phyloP scores from a whole-genome alignment of 2,797 vertebrate species.

The Lindbergichthys nudifrons region DNA sequence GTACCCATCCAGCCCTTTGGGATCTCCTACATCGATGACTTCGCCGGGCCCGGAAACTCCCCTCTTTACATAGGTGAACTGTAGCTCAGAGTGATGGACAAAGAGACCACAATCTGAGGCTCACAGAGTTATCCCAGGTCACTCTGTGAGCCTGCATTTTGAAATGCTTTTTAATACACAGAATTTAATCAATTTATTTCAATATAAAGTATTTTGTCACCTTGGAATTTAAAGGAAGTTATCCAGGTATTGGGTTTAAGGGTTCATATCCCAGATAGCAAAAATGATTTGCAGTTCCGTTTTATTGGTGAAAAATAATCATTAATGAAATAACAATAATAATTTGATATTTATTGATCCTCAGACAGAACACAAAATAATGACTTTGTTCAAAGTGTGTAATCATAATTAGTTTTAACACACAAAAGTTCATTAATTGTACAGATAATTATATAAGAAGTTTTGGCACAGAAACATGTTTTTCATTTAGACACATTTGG shows the following conservation, averaged over 20 bases:
- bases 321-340: too few relatives aligned
- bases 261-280: background rate
- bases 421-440: background rate
- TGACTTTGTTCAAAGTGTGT: background rate
- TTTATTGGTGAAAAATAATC: background rate
- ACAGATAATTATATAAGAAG: background rate
- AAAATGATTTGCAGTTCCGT: background rate
- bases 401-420: background rate
- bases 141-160: background rate
- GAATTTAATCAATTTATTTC: background rate
- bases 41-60: constrained; percentile 90
- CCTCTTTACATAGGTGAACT: constrained; percentile 92
- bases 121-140: background rate
- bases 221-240: background rate
- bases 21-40: constrained; percentile 96
- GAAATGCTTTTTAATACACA: background rate
- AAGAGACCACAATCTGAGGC: background rate
- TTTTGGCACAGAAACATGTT: background rate
- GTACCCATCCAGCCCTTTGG: constrained; percentile 98
- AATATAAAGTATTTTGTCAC: background rate
- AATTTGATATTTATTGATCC: too few relatives aligned
- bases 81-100: constrained; percentile 7
- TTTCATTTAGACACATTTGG: background rate
- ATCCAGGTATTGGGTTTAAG: background rate
- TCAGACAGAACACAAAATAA: background rate